Conservation (phyloP, 1,140 invertebrate genomes). For the Diuraphis noxia region DNA sequence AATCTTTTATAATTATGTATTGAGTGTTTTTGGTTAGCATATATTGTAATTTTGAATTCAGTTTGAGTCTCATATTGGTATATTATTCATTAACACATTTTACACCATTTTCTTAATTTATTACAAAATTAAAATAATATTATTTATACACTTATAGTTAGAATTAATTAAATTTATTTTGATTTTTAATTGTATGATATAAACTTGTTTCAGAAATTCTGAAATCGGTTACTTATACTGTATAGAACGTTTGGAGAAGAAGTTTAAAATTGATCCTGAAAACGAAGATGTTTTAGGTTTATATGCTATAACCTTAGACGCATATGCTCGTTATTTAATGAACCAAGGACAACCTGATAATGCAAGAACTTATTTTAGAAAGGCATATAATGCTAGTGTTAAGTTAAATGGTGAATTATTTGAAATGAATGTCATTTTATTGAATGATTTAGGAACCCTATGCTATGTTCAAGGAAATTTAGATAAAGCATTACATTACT, state of each 20-base stretch:
- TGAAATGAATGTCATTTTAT: conserved; percentile 74
- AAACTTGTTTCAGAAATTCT: conserved; percentile 64
- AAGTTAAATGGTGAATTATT: conserved; percentile 68
- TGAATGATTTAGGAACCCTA: conserved; percentile 84
- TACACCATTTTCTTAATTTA: neutral
- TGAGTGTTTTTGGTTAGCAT: neutral
- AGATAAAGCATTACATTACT: conserved; percentile 71
- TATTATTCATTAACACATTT: neutral
- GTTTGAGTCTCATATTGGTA: neutral
- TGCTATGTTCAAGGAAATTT: conserved; percentile 69
- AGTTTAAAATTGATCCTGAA: conserved; percentile 61
- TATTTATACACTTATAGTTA: neutral
- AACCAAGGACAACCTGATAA: conserved; percentile 67
- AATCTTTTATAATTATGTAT: neutral
- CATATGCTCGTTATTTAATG: conserved; percentile 79
- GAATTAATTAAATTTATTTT: neutral
- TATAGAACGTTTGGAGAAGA: conserved; percentile 69
- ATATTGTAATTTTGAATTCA: neutral
- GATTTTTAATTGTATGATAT: neutral
- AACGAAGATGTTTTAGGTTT: conserved; percentile 66
- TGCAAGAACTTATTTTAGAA: conserved; percentile 70
- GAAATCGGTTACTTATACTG: conserved; percentile 77
- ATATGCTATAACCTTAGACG: conserved; percentile 75
- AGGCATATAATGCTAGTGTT: conserved; percentile 70
- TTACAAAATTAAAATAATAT: neutral